Conservation (phyloP, 1,140 invertebrate genomes). For the Hirudo medicinalis region DNA sequence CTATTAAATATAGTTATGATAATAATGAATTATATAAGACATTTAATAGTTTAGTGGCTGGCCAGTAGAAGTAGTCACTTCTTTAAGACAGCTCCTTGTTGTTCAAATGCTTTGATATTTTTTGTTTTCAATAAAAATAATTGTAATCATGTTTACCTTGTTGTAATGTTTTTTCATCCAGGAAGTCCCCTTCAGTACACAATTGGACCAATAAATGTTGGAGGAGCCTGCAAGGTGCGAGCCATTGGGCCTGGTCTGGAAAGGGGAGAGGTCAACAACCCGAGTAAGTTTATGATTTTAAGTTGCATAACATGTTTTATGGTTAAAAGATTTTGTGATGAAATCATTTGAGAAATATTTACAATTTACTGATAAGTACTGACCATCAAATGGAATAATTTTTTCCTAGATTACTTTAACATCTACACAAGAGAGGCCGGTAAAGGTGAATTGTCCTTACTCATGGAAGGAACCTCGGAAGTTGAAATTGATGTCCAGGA, state of each 20-base stretch:
- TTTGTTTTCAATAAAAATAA: background rate
- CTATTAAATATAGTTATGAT: background rate
- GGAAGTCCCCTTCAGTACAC: conserved; percentile 49
- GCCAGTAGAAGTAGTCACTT: background rate
- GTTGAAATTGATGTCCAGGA: conserved; percentile 87
- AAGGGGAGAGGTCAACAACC: conserved; percentile 60
- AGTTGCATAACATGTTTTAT: too few relatives aligned
- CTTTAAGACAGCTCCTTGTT: background rate
- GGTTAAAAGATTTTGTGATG: too few relatives aligned
- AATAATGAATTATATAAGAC: background rate
- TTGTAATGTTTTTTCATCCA: conserved; percentile 19
- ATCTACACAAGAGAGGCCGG: conserved; percentile 95
- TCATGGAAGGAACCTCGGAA: conserved; percentile 90
- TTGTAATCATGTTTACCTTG: background rate
- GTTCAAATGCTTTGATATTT: background rate
- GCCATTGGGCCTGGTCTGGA: conserved; percentile 83
- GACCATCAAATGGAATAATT: conserved; percentile 17
- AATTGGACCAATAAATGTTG: conserved; percentile 63
- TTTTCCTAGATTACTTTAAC: conserved; percentile 64
- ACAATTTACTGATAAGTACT: too few relatives aligned
- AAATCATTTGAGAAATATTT: too few relatives aligned
- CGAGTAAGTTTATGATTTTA: conserved; percentile 50
- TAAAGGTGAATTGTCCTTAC: conserved; percentile 82
- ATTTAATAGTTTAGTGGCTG: background rate
- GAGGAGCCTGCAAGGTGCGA: conserved; percentile 56